Evolutionary conservation across 2,888 invertebrate genomes (phyloP).

Genomic region (Campoletis raptor): DNA sequence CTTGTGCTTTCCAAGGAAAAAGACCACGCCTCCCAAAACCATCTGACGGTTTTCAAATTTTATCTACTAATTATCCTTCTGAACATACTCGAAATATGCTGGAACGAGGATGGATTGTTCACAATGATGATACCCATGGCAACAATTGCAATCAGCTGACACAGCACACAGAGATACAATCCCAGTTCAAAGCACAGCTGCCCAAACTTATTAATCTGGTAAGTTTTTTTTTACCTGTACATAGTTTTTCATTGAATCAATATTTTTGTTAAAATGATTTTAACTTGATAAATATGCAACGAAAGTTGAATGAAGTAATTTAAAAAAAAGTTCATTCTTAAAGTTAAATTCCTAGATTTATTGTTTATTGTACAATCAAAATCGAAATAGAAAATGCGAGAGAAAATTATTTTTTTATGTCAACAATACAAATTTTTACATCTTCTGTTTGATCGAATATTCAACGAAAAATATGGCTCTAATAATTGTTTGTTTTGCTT

Average conservation of each 20-base stretch:
- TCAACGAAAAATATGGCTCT: background rate
- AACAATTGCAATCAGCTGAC: background rate
- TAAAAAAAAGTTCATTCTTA: background rate
- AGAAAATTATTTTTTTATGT: too few relatives aligned
- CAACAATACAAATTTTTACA: background rate
- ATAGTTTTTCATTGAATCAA: background rate
- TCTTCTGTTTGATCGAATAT: background rate
- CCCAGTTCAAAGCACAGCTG: conserved; percentile 21
- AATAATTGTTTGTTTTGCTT: conserved; percentile 39
- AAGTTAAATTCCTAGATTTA: too few relatives aligned
- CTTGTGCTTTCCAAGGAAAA: conserved; percentile 74
- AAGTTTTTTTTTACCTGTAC: background rate
- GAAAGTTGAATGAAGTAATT: background rate
- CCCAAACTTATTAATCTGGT: conserved; percentile 48
- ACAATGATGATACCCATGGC: background rate
- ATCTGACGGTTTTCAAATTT: background rate
- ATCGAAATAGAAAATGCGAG: too few relatives aligned
- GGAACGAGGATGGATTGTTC: background rate
- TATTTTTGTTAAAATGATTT: background rate
- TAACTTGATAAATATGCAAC: background rate
- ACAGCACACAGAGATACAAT: background rate
- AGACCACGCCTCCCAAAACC: conserved; percentile 60
- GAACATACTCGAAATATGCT: background rate
- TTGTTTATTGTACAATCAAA: too few relatives aligned
- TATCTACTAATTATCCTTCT: conserved; percentile 9